Evolutionary conservation across 1,140 invertebrate genomes (phyloP).

Genomic region (Euura saliciscinereae): DNA sequence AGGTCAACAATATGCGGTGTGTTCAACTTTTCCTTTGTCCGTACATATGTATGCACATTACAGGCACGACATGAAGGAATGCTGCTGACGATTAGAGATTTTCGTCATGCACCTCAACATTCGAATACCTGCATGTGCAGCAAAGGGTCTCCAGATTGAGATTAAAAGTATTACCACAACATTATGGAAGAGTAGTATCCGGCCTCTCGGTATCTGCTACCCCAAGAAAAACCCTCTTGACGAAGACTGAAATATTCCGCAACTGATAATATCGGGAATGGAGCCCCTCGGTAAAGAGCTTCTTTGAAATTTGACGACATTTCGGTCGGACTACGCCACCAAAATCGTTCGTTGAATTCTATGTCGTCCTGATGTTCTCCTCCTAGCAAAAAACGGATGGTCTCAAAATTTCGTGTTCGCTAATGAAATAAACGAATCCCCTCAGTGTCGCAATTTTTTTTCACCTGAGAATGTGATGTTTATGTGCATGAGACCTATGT

Average conservation of each 20-base stretch:
- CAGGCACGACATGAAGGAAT: background rate
- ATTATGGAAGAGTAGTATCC: conserved; percentile 92
- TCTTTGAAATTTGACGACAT: conserved; percentile 83
- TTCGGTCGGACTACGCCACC: conserved; percentile 81
- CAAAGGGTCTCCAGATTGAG: background rate
- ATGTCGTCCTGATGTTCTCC: conserved; percentile 77
- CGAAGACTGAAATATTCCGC: conserved; percentile 96
- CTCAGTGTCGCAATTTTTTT: conserved; percentile 30
- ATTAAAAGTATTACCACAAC: conserved; percentile 73
- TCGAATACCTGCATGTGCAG: background rate
- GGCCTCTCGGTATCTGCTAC: conserved; percentile 89
- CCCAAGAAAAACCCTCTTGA: conserved; percentile 96
- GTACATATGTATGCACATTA: background rate
- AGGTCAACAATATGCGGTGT: conserved; percentile 8
- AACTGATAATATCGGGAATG: conserved; percentile 94
- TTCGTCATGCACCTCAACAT: background rate
- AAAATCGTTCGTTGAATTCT: conserved; percentile 96
- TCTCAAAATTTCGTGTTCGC: background rate
- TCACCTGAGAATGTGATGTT: conserved; percentile 94
- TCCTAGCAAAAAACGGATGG: conserved; percentile 35
- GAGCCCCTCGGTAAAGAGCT: conserved; percentile 87
- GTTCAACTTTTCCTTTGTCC: background rate
- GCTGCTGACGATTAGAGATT: background rate
- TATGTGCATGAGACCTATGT: conserved; percentile 92
- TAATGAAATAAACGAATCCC: too few species aligned